Evolutionary conservation across 1,140 invertebrate genomes (phyloP).

Genomic region (Amyelois transitella): DNA sequence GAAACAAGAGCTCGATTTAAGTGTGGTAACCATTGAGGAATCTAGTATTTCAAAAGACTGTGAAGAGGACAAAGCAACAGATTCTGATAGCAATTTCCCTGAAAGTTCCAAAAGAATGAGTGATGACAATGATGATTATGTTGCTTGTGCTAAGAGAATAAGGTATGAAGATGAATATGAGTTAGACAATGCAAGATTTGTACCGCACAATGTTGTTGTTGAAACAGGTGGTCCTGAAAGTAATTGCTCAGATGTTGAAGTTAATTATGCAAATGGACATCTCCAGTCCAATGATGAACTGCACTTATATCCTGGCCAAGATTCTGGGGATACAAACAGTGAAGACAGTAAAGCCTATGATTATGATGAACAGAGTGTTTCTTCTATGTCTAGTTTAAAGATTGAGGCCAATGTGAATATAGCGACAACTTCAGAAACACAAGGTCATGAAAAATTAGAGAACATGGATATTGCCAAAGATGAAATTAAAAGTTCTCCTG

Average conservation of each 20-base stretch:
- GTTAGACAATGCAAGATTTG: slow-evolving; percentile 43
- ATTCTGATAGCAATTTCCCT: slow-evolving; percentile 36
- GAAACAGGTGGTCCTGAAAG: slow-evolving; percentile 22
- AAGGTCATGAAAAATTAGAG: slow-evolving; percentile 29
- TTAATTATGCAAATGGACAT: slow-evolving; percentile 43
- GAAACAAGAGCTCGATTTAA: slow-evolving; percentile 62
- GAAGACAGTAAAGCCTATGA: slow-evolving; percentile 69
- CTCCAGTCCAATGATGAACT: slow-evolving; percentile 44
- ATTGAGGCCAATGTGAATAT: slow-evolving; percentile 50
- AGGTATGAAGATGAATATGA: slow-evolving; percentile 53
- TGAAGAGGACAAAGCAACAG: slow-evolving; percentile 49
- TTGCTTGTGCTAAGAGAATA: slow-evolving; percentile 44
- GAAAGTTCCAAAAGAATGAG: slow-evolving; percentile 49
- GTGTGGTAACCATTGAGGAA: slow-evolving; percentile 63
- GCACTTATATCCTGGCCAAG: slow-evolving; percentile 39
- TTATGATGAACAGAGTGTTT: slow-evolving; percentile 64
- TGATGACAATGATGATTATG: slow-evolving; percentile 48
- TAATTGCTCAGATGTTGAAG: slow-evolving; percentile 47
- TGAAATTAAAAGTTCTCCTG: slow-evolving; percentile 23
- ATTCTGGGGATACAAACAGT: slow-evolving; percentile 58
- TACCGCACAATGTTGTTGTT: slow-evolving; percentile 30
- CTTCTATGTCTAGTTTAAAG: slow-evolving; percentile 61
- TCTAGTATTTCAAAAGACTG: slow-evolving; percentile 44
- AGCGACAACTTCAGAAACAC: slow-evolving; percentile 25
- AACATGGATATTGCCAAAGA: slow-evolving; percentile 20